Evolutionary conservation across 2,888 invertebrate species (phyloP).

Genomic region (Oasisia sp.): DNA sequence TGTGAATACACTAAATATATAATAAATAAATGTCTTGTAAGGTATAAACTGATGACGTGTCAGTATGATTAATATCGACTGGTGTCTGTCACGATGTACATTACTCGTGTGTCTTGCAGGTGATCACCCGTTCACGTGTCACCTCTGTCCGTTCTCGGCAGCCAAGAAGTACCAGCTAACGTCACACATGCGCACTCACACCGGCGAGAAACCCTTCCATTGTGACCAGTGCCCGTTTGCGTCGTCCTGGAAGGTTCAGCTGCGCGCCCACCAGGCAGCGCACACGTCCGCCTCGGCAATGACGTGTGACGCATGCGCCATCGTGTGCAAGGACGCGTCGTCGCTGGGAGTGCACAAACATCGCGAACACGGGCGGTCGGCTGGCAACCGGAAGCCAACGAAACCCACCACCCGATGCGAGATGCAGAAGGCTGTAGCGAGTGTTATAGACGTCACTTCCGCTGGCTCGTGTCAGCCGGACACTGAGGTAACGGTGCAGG

Average conservation of each 20-base stretch:
- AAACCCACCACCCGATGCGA: background rate
- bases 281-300: background rate
- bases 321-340: background rate
- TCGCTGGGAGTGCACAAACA: background rate
- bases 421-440: background rate
- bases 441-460: background rate
- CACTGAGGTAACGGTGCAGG: background rate
- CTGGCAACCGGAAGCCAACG: background rate
- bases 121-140: background rate
- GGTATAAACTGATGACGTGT: background rate
- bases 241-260: background rate
- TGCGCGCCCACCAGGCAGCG: background rate
- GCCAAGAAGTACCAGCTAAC: background rate
- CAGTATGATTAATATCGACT: background rate
- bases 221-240: constrained; percentile 19
- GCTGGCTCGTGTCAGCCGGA: background rate
- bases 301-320: background rate
- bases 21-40: background rate
- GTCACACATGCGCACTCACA: constrained; percentile 18
- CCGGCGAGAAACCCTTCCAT: background rate
- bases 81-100: background rate
- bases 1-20: background rate
- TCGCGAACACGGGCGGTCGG: background rate
- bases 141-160: background rate
- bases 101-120: background rate